A percentile compares a stretch with the other conserved stretches of the same genome.
These are phyloP conservation scores for Jaculus jaculus DNA, from an alignment of 2,113 vertebrate genomes.

Conservation along the genomic window DNA sequence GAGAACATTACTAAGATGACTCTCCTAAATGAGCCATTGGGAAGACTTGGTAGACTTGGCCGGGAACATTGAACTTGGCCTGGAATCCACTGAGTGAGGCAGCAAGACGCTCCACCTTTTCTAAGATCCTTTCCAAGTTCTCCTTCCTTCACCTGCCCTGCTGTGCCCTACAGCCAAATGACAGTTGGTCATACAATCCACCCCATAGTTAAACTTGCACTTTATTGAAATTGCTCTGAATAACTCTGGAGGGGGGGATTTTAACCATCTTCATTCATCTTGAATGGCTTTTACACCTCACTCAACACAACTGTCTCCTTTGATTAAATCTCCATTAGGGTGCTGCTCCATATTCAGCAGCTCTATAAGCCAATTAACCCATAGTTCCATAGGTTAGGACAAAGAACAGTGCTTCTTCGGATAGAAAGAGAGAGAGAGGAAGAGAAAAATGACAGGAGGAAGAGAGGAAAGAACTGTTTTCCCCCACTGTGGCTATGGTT, in stretches of 20 bases:
- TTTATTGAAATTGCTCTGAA: slow-evolving; percentile 55
- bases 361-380: slow-evolving; percentile 62
- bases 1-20: background rate
- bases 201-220: slow-evolving; percentile 42
- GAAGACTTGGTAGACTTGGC: background rate
- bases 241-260: slow-evolving; percentile 70
- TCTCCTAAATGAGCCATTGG: background rate
- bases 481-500: background rate
- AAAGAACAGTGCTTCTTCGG: slow-evolving; percentile 66
- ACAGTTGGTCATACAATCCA: slow-evolving; percentile 60
- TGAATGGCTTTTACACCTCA: slow-evolving; percentile 66
- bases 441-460: background rate
- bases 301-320: slow-evolving; percentile 73
- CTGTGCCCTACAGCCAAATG: slow-evolving; percentile 64
- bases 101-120: slow-evolving; percentile 29
- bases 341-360: slow-evolving; percentile 70
- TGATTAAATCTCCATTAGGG: slow-evolving; percentile 74
- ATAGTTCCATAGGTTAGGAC: slow-evolving; percentile 72
- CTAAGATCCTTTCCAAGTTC: slow-evolving; percentile 47
- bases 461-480: background rate
- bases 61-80: background rate
- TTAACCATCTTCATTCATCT: slow-evolving; percentile 70
- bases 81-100: background rate
- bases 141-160: slow-evolving; percentile 50
- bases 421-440: background rate